phyloP scores from a whole-genome alignment of 2,113 vertebrate genomes.

The Eleginops maclovinus region DNA sequence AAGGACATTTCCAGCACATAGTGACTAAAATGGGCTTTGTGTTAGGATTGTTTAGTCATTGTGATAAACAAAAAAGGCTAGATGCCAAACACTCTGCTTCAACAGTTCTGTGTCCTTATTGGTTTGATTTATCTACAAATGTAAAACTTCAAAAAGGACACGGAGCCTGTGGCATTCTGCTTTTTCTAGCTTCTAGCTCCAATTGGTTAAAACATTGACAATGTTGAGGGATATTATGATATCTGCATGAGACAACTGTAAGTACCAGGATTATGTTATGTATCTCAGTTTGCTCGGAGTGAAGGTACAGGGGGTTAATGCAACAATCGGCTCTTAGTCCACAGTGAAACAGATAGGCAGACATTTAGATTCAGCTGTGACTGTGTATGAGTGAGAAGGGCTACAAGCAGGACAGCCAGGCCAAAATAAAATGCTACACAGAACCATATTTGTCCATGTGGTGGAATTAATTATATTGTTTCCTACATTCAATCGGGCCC shows the following conservation, averaged over 20 bases:
- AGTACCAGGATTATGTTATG: constrained; percentile 36
- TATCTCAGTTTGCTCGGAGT: constrained; percentile 26
- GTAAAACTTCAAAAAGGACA: constrained; percentile 48
- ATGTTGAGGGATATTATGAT: constrained; percentile 36
- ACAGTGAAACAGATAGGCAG: constrained; percentile 59
- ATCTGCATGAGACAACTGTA: constrained; percentile 29
- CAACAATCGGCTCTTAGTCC: constrained; percentile 44
- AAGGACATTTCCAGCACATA: constrained; percentile 67
- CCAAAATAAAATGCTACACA: constrained; percentile 74
- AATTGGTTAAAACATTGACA: constrained; percentile 32
- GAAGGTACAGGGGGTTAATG: constrained; percentile 35
- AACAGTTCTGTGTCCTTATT: constrained; percentile 42
- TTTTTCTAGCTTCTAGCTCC: constrained; percentile 30
- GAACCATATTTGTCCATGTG: constrained; percentile 74
- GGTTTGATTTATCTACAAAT: constrained; percentile 61
- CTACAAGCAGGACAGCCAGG: constrained; percentile 78
- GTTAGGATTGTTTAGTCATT: constrained; percentile 58
- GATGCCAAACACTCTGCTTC: constrained; percentile 40
- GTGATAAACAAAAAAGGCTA: constrained; percentile 65
- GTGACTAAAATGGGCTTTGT: constrained; percentile 57
- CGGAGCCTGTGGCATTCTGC: constrained; percentile 51
- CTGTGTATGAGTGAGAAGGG: constrained; percentile 74
- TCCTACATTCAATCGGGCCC: constrained; percentile 15
- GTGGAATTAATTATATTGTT: constrained; percentile 59
- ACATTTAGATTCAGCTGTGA: constrained; percentile 73